These are phyloP conservation scores for Troglohyphantes excavatus DNA, from an alignment of 2,888 invertebrate species.

Conservation along the genomic window DNA sequence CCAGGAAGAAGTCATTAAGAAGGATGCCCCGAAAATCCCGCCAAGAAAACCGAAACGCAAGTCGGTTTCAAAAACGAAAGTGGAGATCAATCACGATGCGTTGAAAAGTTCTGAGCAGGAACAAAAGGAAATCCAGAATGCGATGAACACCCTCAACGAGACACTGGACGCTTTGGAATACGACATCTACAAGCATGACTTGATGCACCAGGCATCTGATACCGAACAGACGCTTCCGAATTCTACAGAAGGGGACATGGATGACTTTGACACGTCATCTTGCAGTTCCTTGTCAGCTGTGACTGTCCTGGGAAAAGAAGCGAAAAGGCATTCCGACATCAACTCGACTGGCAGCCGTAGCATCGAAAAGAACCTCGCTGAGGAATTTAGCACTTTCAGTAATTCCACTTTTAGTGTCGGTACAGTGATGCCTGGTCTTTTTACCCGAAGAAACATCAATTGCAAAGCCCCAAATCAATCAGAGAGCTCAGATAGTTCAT, in stretches of 20 bases:
- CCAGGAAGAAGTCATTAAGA: neutral
- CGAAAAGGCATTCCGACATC: slow-evolving; percentile 15
- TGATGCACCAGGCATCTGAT: slow-evolving; percentile 40
- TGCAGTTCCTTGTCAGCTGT: slow-evolving; percentile 71
- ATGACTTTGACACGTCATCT: slow-evolving; percentile 71
- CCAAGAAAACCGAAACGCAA: slow-evolving; percentile 73
- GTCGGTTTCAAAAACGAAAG: neutral
- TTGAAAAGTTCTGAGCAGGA: slow-evolving; percentile 59
- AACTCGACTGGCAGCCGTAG: slow-evolving; percentile 49
- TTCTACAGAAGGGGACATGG: slow-evolving; percentile 55
- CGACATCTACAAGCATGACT: slow-evolving; percentile 72
- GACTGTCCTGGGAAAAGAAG: slow-evolving; percentile 54
- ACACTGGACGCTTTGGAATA: slow-evolving; percentile 69
- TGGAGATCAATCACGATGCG: slow-evolving; percentile 18
- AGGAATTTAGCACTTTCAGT: slow-evolving; percentile 69
- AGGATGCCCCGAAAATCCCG: slow-evolving; percentile 51
- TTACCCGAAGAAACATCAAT: slow-evolving; percentile 15
- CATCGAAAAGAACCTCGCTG: slow-evolving; percentile 58
- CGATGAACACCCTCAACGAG: slow-evolving; percentile 70
- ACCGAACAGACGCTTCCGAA: slow-evolving; percentile 14
- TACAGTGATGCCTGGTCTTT: slow-evolving; percentile 38
- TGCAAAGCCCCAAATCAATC: neutral
- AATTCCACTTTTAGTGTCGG: slow-evolving; percentile 57
- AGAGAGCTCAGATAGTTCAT: neutral
- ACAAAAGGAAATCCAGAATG: slow-evolving; percentile 67